Evolutionary conservation across 2,113 vertebrate genomes (phyloP).

Genomic region (Cyanoramphus novaezelandiae): DNA sequence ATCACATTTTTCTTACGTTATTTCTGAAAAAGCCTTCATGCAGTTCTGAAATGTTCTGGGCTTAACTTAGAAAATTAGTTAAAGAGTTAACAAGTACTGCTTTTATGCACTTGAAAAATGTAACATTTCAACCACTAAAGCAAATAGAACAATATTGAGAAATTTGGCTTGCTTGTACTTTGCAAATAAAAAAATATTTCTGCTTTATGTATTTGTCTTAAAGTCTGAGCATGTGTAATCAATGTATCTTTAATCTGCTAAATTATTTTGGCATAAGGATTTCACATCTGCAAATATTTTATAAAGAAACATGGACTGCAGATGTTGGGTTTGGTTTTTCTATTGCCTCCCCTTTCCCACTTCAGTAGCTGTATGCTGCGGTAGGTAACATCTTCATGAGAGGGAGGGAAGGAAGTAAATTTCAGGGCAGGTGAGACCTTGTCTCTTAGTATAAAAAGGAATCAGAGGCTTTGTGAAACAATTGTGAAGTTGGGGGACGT

Average conservation of each 20-base stretch:
- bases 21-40: neutral
- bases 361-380: slow-evolving; percentile 45
- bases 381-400: slow-evolving; percentile 47
- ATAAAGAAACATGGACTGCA: slow-evolving; percentile 36
- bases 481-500: neutral
- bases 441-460: neutral
- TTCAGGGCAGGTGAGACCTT: slow-evolving; percentile 27
- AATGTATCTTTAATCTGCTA: slow-evolving; percentile 27
- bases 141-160: neutral
- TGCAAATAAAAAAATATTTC: neutral
- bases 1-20: neutral
- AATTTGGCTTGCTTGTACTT: neutral
- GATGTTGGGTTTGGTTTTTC: slow-evolving; percentile 40
- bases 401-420: neutral
- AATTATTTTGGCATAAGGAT: slow-evolving; percentile 48
- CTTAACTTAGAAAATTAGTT: neutral
- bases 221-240: slow-evolving; percentile 32
- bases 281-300: slow-evolving; percentile 66
- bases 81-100: neutral
- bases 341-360: neutral
- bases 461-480: neutral
- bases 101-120: neutral
- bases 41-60: slow-evolving; percentile 12
- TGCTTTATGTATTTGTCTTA: neutral
- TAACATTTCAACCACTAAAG: neutral